Base-by-base conservation (phyloP, 2,797 vertebrate species). In the Pristis pectinata region DNA sequence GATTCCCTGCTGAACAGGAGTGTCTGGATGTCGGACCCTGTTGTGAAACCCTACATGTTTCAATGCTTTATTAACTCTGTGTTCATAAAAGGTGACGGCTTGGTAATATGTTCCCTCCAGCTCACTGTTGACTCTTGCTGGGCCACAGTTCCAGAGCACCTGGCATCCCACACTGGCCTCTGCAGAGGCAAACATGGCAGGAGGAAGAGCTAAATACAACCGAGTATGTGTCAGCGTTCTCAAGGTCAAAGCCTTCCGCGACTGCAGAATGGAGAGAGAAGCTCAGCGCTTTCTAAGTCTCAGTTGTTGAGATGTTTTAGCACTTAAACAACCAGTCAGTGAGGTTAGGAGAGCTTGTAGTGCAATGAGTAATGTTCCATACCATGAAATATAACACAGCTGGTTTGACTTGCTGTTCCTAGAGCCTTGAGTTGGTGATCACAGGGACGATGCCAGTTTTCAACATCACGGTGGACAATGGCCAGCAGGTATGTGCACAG, bases 351-450 rank as follows among this genome's bases (percentile, higher is more conserved):
- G n/a, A 37, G 15, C 13, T 17, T 13, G 27, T 1, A 59, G 30
- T 61, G 22, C 59, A 37, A 27, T 87, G 83, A 87, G 13, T 41
- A 59, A 87, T 91, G 61, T n/a, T 67, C n/a, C 24, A 37, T 27
- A 91, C 19, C 37, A 10, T 22, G 37, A 91, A 91, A 41, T 91
- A 0, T 91, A 67, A 91, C 61, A 27, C 67, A 19, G 9, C 56
- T 44, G 64, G 10, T 94, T 49, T 94, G 70, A 76, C 94, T 95
- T 95, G 85, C 53, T 95, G 77, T 95, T 94, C 95, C 70, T 96
- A 99, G 99, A 98, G 98, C 82, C 97, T 99, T 96, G 99, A 98
- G 19, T 97, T 99, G 59, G 99, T 99, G 96, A 98, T 99, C 96
- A 99, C 98, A 0, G 99, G 99, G 94, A 99, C 99, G 0, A 97